phyloP scores from a whole-genome alignment of 2,888 invertebrate species.

The Pelosia muscerda region DNA sequence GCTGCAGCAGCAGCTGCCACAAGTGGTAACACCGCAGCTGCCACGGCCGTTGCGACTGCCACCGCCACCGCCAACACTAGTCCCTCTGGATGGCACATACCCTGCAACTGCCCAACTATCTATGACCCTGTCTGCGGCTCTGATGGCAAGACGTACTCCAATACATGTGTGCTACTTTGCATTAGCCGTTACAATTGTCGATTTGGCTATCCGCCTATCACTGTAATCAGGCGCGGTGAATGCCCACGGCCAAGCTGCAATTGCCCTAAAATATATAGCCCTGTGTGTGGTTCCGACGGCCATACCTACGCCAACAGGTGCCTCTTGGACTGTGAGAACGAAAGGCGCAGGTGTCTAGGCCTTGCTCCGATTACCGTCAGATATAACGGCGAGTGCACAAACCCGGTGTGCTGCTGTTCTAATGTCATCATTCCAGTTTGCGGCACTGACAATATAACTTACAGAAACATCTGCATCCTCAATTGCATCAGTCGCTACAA shows the following conservation, averaged over 20 bases:
- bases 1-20: too few species aligned
- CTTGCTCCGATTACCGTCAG: conserved; percentile 16
- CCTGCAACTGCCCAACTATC: conserved; percentile 24
- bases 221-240: conserved; percentile 38
- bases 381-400: conserved; percentile 37
- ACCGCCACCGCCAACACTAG: conserved; percentile 11
- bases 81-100: conserved; percentile 14
- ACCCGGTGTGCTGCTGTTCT: conserved; percentile 39
- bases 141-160: conserved; percentile 56
- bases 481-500: conserved; percentile 48
- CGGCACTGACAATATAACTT: conserved; percentile 59
- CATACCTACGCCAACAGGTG: conserved; percentile 89
- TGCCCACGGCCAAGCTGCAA: conserved; percentile 41
- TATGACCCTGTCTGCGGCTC: conserved; percentile 56
- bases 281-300: conserved; percentile 90
- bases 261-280: conserved; percentile 51
- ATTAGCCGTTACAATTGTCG: conserved; percentile 33
- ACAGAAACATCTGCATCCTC: conserved; percentile 58
- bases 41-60: background rate
- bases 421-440: conserved; percentile 54
- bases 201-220: background rate
- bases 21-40: conserved; percentile 16
- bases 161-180: conserved; percentile 51
- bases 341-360: conserved; percentile 20
- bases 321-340: conserved; percentile 83